A percentile compares a stretch with the other conserved stretches of the same genome.
phyloP scores from a whole-genome alignment of 2,888 invertebrate genomes.

The Tribolium freemani region DNA sequence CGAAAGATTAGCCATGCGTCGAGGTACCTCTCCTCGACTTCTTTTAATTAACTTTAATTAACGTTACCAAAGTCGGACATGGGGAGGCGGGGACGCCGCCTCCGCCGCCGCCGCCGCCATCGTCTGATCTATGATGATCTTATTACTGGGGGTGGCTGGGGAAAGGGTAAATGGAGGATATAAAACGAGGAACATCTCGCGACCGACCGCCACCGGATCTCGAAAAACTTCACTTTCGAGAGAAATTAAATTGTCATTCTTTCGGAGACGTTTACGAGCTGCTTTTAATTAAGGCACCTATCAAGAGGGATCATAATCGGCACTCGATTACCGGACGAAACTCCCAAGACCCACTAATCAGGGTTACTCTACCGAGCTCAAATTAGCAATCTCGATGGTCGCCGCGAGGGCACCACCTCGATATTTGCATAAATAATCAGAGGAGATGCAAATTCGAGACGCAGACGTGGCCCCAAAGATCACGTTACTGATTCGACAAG shows the following conservation, averaged over 20 bases:
- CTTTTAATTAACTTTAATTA: conserved; percentile 71
- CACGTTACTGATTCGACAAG: no score
- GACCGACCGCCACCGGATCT: conserved; percentile 57
- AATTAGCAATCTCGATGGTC: conserved; percentile 66
- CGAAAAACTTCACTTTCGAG: conserved; percentile 60
- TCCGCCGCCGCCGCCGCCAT: conserved; percentile 36
- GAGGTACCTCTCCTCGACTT: conserved; percentile 66
- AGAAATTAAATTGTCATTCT: conserved; percentile 63
- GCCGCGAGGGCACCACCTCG: conserved; percentile 60
- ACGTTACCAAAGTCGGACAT: conserved; percentile 69
- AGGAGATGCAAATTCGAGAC: conserved; percentile 65
- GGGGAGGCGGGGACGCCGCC: conserved; percentile 54
- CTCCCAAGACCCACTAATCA: conserved; percentile 53
- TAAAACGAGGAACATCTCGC: conserved; percentile 59
- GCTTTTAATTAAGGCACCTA: conserved; percentile 57
- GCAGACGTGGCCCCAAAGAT: no score
- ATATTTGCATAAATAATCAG: conserved; percentile 69
- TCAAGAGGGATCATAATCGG: conserved; percentile 50
- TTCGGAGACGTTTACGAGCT: conserved; percentile 54
- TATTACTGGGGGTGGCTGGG: conserved; percentile 53
- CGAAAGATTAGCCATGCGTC: conserved; percentile 69
- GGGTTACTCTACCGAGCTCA: conserved; percentile 60
- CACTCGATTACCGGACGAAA: conserved; percentile 27
- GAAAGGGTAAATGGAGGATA: conserved; percentile 60
- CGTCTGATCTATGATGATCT: conserved; percentile 64